Conservation (phyloP, 2,797 vertebrate genomes). For the Sternotherus odoratus region DNA sequence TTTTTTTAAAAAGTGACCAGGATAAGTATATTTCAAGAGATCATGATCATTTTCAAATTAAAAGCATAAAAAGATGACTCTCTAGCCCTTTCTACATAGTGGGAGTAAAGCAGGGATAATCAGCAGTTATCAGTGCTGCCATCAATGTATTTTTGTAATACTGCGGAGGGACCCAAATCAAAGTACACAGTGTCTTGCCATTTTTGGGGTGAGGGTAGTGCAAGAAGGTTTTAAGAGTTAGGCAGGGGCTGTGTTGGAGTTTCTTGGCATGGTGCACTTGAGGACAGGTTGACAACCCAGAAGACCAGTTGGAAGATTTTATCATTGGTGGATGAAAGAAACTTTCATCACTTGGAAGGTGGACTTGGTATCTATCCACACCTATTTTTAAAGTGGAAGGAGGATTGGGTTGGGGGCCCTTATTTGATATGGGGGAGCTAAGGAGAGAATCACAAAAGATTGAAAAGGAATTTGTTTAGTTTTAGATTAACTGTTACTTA, state of each 20-base stretch:
- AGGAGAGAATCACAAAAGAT: background rate
- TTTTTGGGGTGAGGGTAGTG: constrained; percentile 3
- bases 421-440: background rate
- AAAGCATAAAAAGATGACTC: constrained; percentile 1
- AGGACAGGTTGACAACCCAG: background rate
- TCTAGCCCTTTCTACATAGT: background rate
- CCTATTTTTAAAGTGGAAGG: background rate
- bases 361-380: background rate
- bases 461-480: background rate
- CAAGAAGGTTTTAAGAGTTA: constrained; percentile 15
- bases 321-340: constrained; percentile 37
- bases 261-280: background rate
- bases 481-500: background rate
- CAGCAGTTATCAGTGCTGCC: background rate
- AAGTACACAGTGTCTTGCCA: background rate
- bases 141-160: background rate
- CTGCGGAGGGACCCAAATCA: constrained; percentile 19
- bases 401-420: background rate
- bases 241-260: background rate
- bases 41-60: background rate
- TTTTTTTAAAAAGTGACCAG: background rate
- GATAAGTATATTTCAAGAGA: background rate
- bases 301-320: constrained; percentile 1
- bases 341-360: background rate
- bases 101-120: constrained; percentile 17